These are phyloP conservation scores for Sarcophaga bullata DNA, from an alignment of 1,140 invertebrate genomes.

Conservation along the genomic window DNA sequence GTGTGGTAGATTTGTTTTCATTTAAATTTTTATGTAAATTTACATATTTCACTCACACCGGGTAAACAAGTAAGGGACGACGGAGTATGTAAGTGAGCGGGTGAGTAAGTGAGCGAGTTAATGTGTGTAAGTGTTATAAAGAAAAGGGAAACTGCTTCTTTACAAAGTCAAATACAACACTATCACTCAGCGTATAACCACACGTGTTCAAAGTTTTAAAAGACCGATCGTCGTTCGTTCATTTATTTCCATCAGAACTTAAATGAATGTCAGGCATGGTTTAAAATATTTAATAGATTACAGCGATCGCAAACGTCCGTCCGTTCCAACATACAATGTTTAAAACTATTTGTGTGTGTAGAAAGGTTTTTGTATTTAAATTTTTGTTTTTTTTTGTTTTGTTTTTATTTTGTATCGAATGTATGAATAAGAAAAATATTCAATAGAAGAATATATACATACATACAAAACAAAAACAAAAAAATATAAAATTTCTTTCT, in stretches of 20 bases:
- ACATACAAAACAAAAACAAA: neutral
- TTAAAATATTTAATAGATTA: slow-evolving; percentile 31
- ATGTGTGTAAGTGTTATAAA: neutral
- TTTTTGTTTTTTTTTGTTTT: neutral
- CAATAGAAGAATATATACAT: neutral
- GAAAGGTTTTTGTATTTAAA: neutral
- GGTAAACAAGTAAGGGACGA: neutral
- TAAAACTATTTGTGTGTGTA: neutral
- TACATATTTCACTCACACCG: neutral
- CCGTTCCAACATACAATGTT: neutral
- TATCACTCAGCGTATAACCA: neutral
- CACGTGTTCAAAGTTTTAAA: neutral
- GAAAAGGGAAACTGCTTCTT: slow-evolving; percentile 13
- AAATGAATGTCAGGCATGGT: slow-evolving; percentile 29
- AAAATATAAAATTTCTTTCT: neutral
- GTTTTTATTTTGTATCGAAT: neutral
- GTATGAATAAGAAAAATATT: neutral
- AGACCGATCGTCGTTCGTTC: neutral
- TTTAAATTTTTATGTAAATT: slow-evolving; percentile 9
- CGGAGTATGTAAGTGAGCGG: no score
- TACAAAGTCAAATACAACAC: neutral
- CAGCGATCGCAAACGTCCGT: neutral
- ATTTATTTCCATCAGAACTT: slow-evolving; percentile 30
- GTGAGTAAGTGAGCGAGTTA: neutral
- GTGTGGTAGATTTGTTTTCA: neutral